A percentile compares a stretch with the other conserved stretches of the same genome.
Evolutionary conservation across 2,113 vertebrate species (phyloP).

Genomic region (Heloderma charlesbogerti): DNA sequence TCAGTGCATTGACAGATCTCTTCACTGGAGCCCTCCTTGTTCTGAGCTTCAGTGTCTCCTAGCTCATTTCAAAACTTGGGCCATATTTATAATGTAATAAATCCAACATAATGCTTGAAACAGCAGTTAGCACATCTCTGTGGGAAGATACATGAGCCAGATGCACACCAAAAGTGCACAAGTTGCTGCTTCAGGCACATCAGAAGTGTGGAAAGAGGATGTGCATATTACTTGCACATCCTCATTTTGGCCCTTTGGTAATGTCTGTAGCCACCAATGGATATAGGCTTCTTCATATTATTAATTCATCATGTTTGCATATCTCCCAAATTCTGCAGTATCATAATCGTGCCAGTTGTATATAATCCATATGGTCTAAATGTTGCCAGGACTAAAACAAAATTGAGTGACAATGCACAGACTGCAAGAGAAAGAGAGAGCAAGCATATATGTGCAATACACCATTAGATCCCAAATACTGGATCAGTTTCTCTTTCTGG

Average conservation of each 20-base stretch:
- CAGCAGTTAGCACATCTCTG: background rate
- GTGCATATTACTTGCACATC: background rate
- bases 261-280: background rate
- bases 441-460: background rate
- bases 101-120: background rate
- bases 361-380: background rate
- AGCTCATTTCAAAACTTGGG: background rate
- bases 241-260: constrained; percentile 19
- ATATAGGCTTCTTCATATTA: background rate
- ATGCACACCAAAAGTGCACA: background rate
- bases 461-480: background rate
- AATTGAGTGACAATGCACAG: background rate
- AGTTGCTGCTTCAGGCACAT: background rate
- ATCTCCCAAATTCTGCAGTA: background rate
- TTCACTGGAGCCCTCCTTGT: background rate
- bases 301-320: constrained; percentile 9
- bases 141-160: background rate
- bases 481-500: background rate
- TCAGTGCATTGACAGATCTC: background rate
- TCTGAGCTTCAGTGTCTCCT: background rate
- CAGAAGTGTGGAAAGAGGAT: background rate
- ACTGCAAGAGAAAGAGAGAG: background rate
- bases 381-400: background rate
- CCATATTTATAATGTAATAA: background rate
- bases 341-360: constrained; percentile 1